Evolutionary conservation across 1,140 invertebrate genomes (phyloP), one percentile per base, ranked within the genome.

Genomic region (Polypedilum pembai): DNA sequence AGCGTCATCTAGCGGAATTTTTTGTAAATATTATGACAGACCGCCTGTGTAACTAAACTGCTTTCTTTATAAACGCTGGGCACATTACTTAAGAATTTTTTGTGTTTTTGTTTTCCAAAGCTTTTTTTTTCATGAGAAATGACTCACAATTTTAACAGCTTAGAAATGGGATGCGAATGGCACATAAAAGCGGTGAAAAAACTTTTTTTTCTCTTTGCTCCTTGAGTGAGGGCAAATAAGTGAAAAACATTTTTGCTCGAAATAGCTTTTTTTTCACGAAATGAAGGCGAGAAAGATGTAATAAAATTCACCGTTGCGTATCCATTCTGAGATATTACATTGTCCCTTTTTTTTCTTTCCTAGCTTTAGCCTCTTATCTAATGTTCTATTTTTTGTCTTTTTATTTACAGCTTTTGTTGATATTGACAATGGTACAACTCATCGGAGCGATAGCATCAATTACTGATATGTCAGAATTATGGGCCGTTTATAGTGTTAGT

Each of bases 341-440:
- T 56, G 45, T 56, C 12, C n/a, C 12, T n/a, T n/a, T 56, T 56
- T 15, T 56, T 56, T 0, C 45, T 45, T n/a, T n/a, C 45, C 15
- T n/a, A 12, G 24, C 5, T n/a, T n/a, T n/a, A n/a, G 24, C 0
- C n/a, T 56, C n/a, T 56, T 56, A 12, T 56, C 45, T n/a, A 56
- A 56, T 74, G 21, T 74, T 56, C 18, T 7, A 56, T 15, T 10
- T 24, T 20, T 40, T 73, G n/a, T 73, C 15, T 3, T 24, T 12
- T 45, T 74, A 20, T 17, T 74, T 40, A 8, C 41, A 75, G 75
- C 73, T 75, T 40, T 41, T 75, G 40, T n/a, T 74, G 12, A 20
- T 75, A 41, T 74, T 75, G n/a, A 63, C 73, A 20, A 40, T 73
- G 40, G 75, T 75, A n/a, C 40, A 73, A 5, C 21, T 73, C n/a